Conservation (phyloP, 1,140 invertebrate species). For the Sminthurinus signatus region DNA sequence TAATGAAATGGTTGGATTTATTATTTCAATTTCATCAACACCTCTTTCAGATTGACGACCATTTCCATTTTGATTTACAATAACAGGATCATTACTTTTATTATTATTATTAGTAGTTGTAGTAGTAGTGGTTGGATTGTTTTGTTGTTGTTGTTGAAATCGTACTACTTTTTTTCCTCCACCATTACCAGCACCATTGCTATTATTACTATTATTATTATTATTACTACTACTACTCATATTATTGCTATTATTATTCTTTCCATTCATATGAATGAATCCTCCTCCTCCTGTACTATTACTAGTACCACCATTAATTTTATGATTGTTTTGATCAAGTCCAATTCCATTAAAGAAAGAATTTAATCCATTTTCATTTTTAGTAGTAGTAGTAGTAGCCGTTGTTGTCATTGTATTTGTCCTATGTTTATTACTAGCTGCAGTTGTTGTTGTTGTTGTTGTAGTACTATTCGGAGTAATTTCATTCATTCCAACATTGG, state of each 20-base stretch:
- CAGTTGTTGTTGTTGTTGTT: too few relatives aligned
- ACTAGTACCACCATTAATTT: not conserved
- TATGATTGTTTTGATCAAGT: not conserved
- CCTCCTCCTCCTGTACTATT: not conserved
- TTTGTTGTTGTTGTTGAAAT: not conserved
- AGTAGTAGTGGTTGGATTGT: too few relatives aligned
- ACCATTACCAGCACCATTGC: not conserved
- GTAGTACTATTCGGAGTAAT: too few relatives aligned
- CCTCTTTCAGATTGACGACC: constrained; percentile 7
- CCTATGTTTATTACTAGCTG: not conserved
- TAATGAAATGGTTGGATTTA: constrained; percentile 31
- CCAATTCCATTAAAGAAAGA: not conserved
- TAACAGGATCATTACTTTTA: not conserved
- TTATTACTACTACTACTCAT: not conserved
- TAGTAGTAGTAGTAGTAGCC: too few relatives aligned
- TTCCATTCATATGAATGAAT: not conserved
- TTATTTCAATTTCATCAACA: constrained; percentile 22
- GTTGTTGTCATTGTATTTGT: too few relatives aligned
- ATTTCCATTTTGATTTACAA: not conserved
- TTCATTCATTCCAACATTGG: too few relatives aligned
- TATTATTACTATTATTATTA: not conserved
- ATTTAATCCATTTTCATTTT: not conserved
- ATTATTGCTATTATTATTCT: not conserved
- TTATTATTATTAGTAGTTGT: not conserved
- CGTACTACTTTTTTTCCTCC: not conserved